Evolutionary conservation across 2,113 vertebrate genomes (phyloP).

Genomic region (Myocastor coypus): DNA sequence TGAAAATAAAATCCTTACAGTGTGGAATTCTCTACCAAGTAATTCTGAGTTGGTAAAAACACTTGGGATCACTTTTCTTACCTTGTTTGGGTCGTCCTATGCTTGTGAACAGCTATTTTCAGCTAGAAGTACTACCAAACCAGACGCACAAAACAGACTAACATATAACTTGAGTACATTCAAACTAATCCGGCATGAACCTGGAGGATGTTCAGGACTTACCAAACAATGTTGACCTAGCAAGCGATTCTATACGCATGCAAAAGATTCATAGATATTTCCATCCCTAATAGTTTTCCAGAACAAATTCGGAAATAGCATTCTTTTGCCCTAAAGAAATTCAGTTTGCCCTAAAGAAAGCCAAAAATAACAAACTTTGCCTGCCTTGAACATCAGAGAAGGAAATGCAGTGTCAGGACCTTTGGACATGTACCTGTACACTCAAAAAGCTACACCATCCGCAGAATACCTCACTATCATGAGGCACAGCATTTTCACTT

Average conservation of each 20-base stretch:
- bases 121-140: background rate
- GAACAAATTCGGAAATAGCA: background rate
- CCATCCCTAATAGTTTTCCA: background rate
- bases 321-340: background rate
- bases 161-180: background rate
- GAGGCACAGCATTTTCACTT: slow-evolving; percentile 36
- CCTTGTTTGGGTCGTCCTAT: background rate
- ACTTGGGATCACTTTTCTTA: background rate
- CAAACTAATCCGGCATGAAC: background rate
- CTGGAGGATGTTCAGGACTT: background rate
- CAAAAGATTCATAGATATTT: background rate
- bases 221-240: accelerated
- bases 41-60: background rate
- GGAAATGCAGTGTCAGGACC: background rate
- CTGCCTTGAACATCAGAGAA: background rate
- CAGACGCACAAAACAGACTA: background rate
- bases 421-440: background rate
- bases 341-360: background rate
- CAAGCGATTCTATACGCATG: background rate
- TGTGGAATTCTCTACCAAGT: background rate
- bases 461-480: background rate
- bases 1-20: background rate
- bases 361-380: slow-evolving; percentile 18
- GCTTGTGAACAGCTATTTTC: background rate
- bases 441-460: background rate